Evolutionary conservation across 2,888 invertebrate species (phyloP).

Genomic region (Drosophila neonasuta): DNA sequence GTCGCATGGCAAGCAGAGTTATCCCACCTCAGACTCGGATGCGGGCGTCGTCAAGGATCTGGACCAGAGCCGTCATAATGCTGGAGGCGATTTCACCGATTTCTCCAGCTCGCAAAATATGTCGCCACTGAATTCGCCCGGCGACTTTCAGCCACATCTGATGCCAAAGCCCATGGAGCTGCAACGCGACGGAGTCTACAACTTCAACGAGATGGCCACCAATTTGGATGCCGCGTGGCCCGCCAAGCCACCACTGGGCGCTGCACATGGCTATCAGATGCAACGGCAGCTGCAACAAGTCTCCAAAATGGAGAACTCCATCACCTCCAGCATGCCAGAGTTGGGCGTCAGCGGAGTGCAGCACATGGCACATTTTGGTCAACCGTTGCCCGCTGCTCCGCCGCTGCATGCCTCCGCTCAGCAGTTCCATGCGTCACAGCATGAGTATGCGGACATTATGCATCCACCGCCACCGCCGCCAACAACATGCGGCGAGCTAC

Average conservation of each 20-base stretch:
- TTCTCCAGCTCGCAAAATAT: conserved; percentile 81
- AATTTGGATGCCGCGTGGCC: conserved; percentile 84
- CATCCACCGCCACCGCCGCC: conserved; percentile 61
- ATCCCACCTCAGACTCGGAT: conserved; percentile 84
- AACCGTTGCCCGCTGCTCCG: conserved; percentile 50
- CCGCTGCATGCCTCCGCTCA: conserved; percentile 54
- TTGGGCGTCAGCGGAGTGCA: conserved; percentile 51
- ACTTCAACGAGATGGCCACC: conserved; percentile 84
- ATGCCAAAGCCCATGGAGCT: conserved; percentile 79
- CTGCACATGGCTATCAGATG: conserved; percentile 77
- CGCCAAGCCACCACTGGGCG: conserved; percentile 78
- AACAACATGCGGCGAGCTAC: conserved; percentile 70
- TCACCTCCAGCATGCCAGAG: conserved; percentile 57
- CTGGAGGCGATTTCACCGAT: conserved; percentile 77
- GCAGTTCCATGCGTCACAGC: conserved; percentile 59
- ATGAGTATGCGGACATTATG: conserved; percentile 68
- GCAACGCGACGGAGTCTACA: conserved; percentile 83
- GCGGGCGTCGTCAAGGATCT: conserved; percentile 83
- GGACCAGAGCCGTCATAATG: conserved; percentile 55
- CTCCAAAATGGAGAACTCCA: conserved; percentile 79
- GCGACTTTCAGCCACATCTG: conserved; percentile 75
- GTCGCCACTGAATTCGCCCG: conserved; percentile 80
- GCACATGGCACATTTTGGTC: conserved; percentile 63
- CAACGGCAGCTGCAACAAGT: conserved; percentile 78
- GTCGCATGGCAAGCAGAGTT: conserved; percentile 54